Base-by-base conservation (phyloP, 2,888 invertebrate species). In the Hyalella azteca region DNA sequence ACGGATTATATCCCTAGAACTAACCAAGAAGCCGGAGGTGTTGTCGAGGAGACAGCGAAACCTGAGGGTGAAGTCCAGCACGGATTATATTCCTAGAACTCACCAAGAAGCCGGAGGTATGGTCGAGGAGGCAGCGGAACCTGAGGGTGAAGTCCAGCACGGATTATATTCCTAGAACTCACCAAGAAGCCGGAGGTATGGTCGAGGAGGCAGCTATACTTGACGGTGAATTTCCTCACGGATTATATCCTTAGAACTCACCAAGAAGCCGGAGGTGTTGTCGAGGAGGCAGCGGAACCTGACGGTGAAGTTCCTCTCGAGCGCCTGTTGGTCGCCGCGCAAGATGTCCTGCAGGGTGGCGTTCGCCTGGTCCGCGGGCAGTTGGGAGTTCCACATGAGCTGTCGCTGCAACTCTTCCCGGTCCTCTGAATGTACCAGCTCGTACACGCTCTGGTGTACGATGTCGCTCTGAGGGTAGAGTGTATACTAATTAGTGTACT, bases 401-500 rank as follows among this genome's bases (percentile, higher is more conserved):
- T 98, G 98, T 79, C 96, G 90, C 88, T 97, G 97, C 81, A 98
- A 91, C 89, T 98, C 98, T 88, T 99, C 98, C 3, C 99, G 91
- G 88, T 99, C 99, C 90, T 99, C 99, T 2, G 97, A 98, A 89
- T 98, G 98, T 84, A 99, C 98, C 88, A 99, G 90, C 89, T 99
- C 99, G 91, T 97, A 98, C 78, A 98, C 97, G 85, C 97, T 97
- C 88, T 99, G 99, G 89, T 99, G 99, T 81, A 99, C 97, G 87
- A 99, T 98, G 89, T 99, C 99, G 86, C 98, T 99, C 98, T 99
- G 91, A 45, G n/a, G n/a, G n/a, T n/a, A n/a, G n/a, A n/a, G n/a
- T n/a, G n/a, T n/a, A n/a, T n/a, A n/a, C n/a, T n/a, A n/a, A n/a
- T n/a, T n/a, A n/a, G n/a, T n/a, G n/a, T n/a, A n/a, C n/a, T 98